Evolutionary conservation across 2,888 invertebrate genomes (phyloP).

Genomic region (Callosobruchus maculatus): DNA sequence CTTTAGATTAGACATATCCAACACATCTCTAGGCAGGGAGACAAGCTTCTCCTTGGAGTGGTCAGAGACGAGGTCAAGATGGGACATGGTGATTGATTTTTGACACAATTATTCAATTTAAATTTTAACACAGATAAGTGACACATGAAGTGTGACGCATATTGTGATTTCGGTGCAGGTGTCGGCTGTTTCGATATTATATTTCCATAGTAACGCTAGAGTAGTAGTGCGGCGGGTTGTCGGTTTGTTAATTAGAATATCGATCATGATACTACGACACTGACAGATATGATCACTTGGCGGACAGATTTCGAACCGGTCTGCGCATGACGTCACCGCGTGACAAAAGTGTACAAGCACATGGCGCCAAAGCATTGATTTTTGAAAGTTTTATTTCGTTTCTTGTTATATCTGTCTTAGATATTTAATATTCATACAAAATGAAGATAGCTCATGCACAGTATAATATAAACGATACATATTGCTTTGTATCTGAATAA

Average conservation of each 20-base stretch:
- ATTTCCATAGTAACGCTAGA: not conserved
- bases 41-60: slow-evolving; percentile 39
- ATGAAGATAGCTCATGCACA: too few relatives aligned
- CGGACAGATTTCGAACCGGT: too few relatives aligned
- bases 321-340: too few relatives aligned
- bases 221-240: not conserved
- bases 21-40: slow-evolving; percentile 37
- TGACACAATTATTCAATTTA: not conserved
- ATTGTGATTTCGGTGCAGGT: not conserved
- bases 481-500: too few relatives aligned
- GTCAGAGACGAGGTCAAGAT: slow-evolving; percentile 43
- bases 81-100: slow-evolving; percentile 14
- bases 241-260: not conserved
- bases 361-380: too few relatives aligned
- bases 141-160: not conserved
- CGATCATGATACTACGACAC: not conserved
- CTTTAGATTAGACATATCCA: slow-evolving; percentile 43
- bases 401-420: too few relatives aligned
- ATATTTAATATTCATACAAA: too few relatives aligned
- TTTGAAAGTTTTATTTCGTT: too few relatives aligned
- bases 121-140: not conserved
- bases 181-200: not conserved
- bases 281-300: too few relatives aligned
- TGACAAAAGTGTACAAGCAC: too few relatives aligned
- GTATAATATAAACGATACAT: too few relatives aligned